These are phyloP conservation scores for Agriopis marginaria DNA, from an alignment of 2,888 invertebrate species.

Conservation along the genomic window DNA sequence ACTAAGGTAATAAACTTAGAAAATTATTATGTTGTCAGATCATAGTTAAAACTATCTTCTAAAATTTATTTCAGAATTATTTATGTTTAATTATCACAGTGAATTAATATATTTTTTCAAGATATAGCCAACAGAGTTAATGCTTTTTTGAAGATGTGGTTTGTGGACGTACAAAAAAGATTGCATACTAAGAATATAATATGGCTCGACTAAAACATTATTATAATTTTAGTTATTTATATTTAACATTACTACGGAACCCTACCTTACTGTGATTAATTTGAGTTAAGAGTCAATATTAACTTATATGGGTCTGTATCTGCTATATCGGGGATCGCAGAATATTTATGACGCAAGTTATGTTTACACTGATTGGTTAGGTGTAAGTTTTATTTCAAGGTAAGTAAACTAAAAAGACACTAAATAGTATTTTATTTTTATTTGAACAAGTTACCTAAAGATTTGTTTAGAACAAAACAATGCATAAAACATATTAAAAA, in stretches of 20 bases:
- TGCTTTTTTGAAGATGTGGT: too few species aligned
- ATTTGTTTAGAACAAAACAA: background rate
- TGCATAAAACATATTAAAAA: background rate
- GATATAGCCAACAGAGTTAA: too few species aligned
- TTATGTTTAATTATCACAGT: too few species aligned
- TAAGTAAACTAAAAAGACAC: background rate
- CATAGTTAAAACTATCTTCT: too few species aligned
- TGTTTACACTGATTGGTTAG: slow-evolving; percentile 16
- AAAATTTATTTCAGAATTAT: too few species aligned
- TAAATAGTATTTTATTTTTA: background rate
- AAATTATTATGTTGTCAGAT: too few species aligned
- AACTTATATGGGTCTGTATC: slow-evolving; percentile 2
- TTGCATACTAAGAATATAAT: too few species aligned
- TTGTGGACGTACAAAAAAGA: too few species aligned
- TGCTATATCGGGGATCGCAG: slow-evolving; percentile 10
- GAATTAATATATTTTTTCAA: too few species aligned
- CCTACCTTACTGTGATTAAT: background rate
- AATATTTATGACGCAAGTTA: slow-evolving; percentile 9
- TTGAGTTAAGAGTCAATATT: slow-evolving; percentile 9
- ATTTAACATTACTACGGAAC: background rate
- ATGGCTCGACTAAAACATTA: too few species aligned
- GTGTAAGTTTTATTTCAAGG: slow-evolving; percentile 14
- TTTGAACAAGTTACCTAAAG: background rate
- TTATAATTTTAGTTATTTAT: too few species aligned
- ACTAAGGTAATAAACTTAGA: too few species aligned